Evolutionary conservation across 2,113 vertebrate genomes (phyloP).

Genomic region (Percopsis transmontana): DNA sequence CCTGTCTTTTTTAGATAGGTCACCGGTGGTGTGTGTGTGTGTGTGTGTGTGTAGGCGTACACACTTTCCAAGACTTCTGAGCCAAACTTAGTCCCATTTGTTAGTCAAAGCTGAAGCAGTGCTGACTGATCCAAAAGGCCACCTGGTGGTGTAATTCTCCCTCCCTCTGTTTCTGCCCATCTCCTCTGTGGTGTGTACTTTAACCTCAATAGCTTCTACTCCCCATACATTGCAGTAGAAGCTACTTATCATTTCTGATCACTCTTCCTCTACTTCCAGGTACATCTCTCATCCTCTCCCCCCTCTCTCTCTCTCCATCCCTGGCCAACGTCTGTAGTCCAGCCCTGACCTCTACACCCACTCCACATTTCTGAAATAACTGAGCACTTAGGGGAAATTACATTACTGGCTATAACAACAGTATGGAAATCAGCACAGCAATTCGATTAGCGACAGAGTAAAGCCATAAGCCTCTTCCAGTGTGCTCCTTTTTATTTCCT

Average conservation of each 20-base stretch:
- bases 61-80: constrained; percentile 7
- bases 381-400: constrained; percentile 81
- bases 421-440: constrained; percentile 80
- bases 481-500: constrained; percentile 74
- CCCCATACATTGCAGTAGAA: background rate
- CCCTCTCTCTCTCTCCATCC: constrained; percentile 19
- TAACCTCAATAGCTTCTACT: background rate
- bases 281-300: constrained; percentile 18
- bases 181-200: background rate
- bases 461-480: constrained; percentile 73
- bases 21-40: constrained; percentile 10
- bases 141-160: constrained; percentile 42
- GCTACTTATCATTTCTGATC: constrained; percentile 23
- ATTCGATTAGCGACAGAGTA: constrained; percentile 80
- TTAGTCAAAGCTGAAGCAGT: constrained; percentile 33
- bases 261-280: constrained; percentile 1
- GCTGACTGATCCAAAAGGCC: constrained; percentile 63
- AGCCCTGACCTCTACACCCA: constrained; percentile 71
- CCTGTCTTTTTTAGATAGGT: constrained; percentile 18
- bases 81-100: constrained; percentile 35
- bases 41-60: constrained; percentile 1
- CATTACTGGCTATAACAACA: constrained; percentile 79
- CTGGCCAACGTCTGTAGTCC: constrained; percentile 57
- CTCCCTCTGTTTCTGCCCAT: constrained; percentile 1
- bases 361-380: constrained; percentile 80